These are phyloP conservation scores for Rhopalosiphum maidis DNA, from an alignment of 1,140 invertebrate species.

Conservation along the genomic window DNA sequence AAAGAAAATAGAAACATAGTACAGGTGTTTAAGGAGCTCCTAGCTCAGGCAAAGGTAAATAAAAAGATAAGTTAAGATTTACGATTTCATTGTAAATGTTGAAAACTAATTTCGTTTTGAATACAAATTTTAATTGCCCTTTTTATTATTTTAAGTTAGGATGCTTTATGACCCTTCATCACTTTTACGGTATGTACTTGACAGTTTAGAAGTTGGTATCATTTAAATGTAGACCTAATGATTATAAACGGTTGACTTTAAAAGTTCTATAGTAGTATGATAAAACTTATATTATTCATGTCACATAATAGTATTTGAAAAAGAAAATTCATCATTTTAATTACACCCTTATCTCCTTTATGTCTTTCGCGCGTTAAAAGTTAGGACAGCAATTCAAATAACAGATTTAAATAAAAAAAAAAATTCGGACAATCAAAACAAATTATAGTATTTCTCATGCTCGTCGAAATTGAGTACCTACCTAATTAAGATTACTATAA, in stretches of 20 bases:
- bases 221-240: neutral
- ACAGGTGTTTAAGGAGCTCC: conserved; percentile 64
- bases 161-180: neutral
- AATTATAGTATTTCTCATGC: too few relatives aligned
- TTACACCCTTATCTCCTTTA: neutral
- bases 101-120: neutral
- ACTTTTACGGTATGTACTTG: neutral
- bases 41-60: conserved; percentile 66
- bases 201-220: neutral
- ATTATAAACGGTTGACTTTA: neutral
- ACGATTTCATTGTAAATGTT: neutral
- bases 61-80: neutral
- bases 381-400: neutral
- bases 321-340: neutral
- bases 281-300: neutral
- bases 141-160: neutral
- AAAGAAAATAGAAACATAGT: conserved; percentile 65
- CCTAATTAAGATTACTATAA: too few relatives aligned
- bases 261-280: neutral
- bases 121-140: neutral
- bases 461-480: too few relatives aligned
- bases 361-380: neutral
- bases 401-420: neutral
- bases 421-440: too few relatives aligned
- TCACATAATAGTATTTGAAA: neutral